Evolutionary conservation across 2,113 vertebrate genomes (phyloP).

Genomic region (Calyptommatus sinebrachiatus): DNA sequence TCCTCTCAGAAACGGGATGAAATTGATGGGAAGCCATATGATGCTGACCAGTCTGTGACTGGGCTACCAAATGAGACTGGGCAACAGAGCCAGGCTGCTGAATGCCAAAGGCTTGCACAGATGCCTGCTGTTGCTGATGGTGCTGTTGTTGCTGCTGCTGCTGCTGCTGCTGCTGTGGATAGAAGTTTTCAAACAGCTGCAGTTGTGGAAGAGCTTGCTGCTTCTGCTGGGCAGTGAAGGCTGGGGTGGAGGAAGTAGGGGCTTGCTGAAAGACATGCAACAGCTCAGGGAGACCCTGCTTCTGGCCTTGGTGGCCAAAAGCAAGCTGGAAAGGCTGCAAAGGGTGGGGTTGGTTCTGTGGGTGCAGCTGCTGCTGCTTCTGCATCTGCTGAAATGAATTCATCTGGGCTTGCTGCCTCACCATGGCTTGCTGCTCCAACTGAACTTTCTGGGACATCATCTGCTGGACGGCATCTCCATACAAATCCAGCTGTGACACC

Average conservation of each 20-base stretch:
- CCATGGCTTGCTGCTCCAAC: conserved; percentile 76
- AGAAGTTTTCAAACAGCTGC: conserved; percentile 80
- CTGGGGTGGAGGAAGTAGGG: conserved; percentile 66
- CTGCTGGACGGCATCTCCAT: conserved; percentile 79
- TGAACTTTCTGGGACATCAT: conserved; percentile 75
- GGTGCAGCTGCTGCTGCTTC: conserved; percentile 71
- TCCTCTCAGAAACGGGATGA: conserved; percentile 73
- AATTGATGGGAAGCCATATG: conserved; percentile 72
- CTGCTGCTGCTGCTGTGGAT: conserved; percentile 76
- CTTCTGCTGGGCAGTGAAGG: conserved; percentile 69
- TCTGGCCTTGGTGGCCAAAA: conserved; percentile 89
- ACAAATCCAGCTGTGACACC: conserved; percentile 74
- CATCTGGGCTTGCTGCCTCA: conserved; percentile 71
- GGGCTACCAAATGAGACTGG: conserved; percentile 70
- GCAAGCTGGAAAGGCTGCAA: conserved; percentile 94
- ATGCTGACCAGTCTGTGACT: conserved; percentile 76
- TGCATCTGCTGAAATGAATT: conserved; percentile 79
- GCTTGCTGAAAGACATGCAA: conserved; percentile 86
- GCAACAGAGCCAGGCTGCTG: conserved; percentile 63
- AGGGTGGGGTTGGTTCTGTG: conserved; percentile 81
- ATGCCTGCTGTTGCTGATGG: conserved; percentile 70
- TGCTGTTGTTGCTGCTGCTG: conserved; percentile 69
- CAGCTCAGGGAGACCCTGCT: conserved; percentile 81
- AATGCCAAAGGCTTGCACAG: conserved; percentile 67
- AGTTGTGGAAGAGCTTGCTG: conserved; percentile 75